A percentile compares a stretch with the other conserved stretches of the same genome.
Evolutionary conservation across 2,797 vertebrate species (phyloP).

Genomic region (Lithobates sylvaticus): DNA sequence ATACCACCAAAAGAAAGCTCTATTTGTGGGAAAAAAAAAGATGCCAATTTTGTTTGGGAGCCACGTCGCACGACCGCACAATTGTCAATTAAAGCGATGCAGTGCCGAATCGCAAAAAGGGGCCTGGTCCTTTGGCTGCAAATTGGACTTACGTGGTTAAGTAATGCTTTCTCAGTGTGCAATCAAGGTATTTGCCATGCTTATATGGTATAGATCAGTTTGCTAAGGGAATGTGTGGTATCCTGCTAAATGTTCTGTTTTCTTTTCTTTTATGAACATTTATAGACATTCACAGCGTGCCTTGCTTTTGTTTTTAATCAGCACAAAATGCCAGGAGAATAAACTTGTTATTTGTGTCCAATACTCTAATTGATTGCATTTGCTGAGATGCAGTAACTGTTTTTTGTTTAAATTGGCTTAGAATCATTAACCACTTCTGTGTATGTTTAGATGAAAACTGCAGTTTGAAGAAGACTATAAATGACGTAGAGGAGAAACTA

Average conservation of each 20-base stretch:
- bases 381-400: not conserved
- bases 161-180: too few species aligned
- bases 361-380: not conserved
- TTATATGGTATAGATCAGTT: not conserved
- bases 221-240: not conserved
- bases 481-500: constrained; percentile 32
- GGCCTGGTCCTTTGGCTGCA: too few species aligned
- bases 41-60: too few species aligned
- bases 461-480: constrained; percentile 39
- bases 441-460: constrained; percentile 46
- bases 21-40: too few species aligned
- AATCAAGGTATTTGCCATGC: not conserved
- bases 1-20: too few species aligned
- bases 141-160: too few species aligned
- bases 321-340: not conserved
- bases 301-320: not conserved
- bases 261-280: not conserved
- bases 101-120: too few species aligned
- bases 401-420: not conserved
- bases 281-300: not conserved
- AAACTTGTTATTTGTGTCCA: not conserved
- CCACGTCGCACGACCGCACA: too few species aligned
- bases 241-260: not conserved
- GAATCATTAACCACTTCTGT: not conserved
- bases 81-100: too few species aligned